Percentiles rank a stretch among this genome's conserved stretches.
These are phyloP conservation scores for Anas platyrhynchos DNA, from an alignment of 2,113 vertebrate genomes.

Conservation along the genomic window DNA sequence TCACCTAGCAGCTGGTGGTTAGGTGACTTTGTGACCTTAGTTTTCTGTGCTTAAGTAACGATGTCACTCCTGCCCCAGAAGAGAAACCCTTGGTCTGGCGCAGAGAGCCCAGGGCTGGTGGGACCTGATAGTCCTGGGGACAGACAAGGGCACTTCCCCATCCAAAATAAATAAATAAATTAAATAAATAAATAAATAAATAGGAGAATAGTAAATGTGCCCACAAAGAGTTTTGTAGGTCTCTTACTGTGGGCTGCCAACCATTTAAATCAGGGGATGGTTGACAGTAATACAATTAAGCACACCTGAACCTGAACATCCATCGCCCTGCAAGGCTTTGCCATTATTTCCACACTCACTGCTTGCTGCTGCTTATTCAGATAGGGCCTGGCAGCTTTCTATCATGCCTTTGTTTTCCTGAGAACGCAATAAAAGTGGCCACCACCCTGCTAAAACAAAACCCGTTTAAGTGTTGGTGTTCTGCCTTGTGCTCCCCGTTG, in stretches of 20 bases:
- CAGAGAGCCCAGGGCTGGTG: neutral
- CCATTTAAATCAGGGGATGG: neutral
- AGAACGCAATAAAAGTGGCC: neutral
- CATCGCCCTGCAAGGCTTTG: too few species aligned
- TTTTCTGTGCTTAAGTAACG: neutral
- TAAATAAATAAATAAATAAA: too few species aligned
- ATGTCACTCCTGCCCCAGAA: neutral
- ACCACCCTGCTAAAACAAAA: neutral
- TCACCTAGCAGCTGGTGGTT: neutral
- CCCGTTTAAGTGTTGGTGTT: neutral
- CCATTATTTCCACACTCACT: neutral
- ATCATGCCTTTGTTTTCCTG: neutral
- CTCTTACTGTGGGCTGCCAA: neutral
- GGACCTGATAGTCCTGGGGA: too few species aligned
- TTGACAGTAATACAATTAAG: neutral
- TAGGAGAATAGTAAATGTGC: too few species aligned
- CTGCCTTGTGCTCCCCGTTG: neutral
- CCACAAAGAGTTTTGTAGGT: neutral
- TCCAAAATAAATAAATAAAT: too few species aligned
- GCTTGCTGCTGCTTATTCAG: neutral
- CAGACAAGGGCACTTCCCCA: too few species aligned
- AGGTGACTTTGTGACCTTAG: neutral
- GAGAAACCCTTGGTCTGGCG: neutral
- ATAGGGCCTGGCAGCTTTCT: neutral
- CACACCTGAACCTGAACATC: neutral